Evolutionary conservation across 1,140 invertebrate species (phyloP), one percentile per base, ranked within the genome.

Genomic region (Listronotus oregonensis): DNA sequence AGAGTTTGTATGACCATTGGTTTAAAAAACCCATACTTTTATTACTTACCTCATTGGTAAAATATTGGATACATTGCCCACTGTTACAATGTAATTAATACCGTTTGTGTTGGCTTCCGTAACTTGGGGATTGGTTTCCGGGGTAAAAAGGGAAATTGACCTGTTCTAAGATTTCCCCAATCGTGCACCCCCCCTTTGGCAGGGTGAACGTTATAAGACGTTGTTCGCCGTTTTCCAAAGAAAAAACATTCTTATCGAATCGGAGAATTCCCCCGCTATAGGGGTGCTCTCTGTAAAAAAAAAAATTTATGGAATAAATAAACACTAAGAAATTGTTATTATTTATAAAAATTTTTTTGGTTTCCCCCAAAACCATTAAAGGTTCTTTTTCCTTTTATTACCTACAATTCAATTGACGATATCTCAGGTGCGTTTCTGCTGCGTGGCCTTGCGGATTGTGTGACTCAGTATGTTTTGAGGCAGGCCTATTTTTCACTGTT

Each of bases 181-280:
- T 87, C 0, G 89, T 90, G 75, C 90, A 91, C 63, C 87, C 89
- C 73, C 91, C 89, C 68, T 88, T 87, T 6, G 90, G 89, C 69
- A 90, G 80, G 37, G 89, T 90, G 71, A 91, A 91, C 2, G 89
- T 91, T 43, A 91, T 91, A 37, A 91, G 80, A 75, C 89, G 85
- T 71, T 91, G 89, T 78, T 90, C 89, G 9, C 89, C 88, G 58
- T 85, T 88, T 66, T 84, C 83, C 55, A 90, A 78, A 90, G 83
- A 14, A 90, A 88, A 67, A 91, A 80, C 90, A 91, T 91, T 75
- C 89, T 87, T 2, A 88, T 89, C 31, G 77, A 76, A 69, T 78
- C 75, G 4, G 71, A 66, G 57, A 71, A 78, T 64, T 79, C 77
- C 15, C 75, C 75, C 32, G 63, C 59, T n/a, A 70, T 55, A 9